Evolutionary conservation across 2,113 vertebrate genomes (phyloP).

Genomic region (Leptodactylus fuscus): DNA sequence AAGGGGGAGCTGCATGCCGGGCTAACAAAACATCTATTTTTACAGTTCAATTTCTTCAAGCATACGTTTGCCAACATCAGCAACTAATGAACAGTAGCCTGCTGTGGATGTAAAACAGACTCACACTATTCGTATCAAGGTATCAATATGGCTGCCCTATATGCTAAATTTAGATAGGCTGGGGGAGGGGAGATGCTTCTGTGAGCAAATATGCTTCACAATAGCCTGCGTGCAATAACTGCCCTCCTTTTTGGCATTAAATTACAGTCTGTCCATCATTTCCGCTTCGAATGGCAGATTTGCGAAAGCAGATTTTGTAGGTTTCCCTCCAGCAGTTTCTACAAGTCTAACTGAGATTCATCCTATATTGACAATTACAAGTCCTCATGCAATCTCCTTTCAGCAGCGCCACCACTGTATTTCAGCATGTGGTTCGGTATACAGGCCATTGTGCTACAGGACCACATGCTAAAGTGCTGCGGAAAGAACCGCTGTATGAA

Average conservation of each 20-base stretch:
- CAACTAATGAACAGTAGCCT: neutral
- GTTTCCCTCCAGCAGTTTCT: neutral
- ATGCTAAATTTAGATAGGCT: neutral
- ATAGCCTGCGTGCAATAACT: neutral
- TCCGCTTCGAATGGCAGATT: neutral
- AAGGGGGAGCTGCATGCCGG: neutral
- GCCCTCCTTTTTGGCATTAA: neutral
- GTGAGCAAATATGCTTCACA: neutral
- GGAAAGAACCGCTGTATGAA: too few species aligned
- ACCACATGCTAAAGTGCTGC: neutral
- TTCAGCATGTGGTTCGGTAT: neutral
- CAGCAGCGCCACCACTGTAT: neutral
- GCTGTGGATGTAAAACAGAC: neutral
- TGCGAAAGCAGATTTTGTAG: neutral
- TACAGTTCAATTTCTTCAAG: neutral
- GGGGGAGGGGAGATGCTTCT: neutral
- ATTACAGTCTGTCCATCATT: neutral
- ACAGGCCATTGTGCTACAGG: neutral
- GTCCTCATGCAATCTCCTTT: neutral
- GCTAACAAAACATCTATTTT: conserved; percentile 3
- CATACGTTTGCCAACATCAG: neutral
- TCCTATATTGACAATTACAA: neutral
- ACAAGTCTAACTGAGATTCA: neutral
- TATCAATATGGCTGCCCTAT: neutral
- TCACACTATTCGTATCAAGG: neutral